Conservation (phyloP, 2,888 invertebrate genomes). For the Dioctria linearis region DNA sequence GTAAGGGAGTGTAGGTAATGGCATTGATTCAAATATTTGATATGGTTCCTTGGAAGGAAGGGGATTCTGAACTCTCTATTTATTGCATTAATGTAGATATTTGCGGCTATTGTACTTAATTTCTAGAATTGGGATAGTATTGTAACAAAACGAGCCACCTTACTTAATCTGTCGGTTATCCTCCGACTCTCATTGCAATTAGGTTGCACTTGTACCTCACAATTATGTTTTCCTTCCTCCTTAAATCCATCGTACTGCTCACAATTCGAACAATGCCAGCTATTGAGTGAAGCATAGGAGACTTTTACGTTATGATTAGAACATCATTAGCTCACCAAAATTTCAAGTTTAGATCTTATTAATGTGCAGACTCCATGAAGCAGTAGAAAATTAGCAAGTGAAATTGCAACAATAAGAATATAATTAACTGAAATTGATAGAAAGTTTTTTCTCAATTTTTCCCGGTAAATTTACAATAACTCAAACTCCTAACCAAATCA, state of each 20-base stretch:
- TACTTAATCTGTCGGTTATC: too few species aligned
- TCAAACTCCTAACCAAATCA: slow-evolving; percentile 2
- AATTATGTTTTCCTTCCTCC: slow-evolving; percentile 81
- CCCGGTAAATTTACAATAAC: too few species aligned
- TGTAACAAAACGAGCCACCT: too few species aligned
- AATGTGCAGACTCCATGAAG: neutral
- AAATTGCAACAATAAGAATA: neutral
- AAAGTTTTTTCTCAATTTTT: neutral
- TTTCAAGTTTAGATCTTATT: slow-evolving; percentile 74
- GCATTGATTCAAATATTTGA: too few species aligned
- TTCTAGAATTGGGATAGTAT: too few species aligned
- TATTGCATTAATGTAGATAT: too few species aligned
- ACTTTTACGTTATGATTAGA: slow-evolving; percentile 83
- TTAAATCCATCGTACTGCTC: slow-evolving; percentile 93
- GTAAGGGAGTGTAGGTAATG: too few species aligned
- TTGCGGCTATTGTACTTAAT: too few species aligned
- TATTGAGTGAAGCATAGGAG: slow-evolving; percentile 78
- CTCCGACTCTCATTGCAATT: too few species aligned
- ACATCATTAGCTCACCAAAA: slow-evolving; percentile 91
- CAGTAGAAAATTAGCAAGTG: neutral
- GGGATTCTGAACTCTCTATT: too few species aligned
- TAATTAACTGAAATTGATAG: neutral
- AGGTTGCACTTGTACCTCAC: slow-evolving; percentile 75
- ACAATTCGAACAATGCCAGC: slow-evolving; percentile 86
- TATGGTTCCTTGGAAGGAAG: too few species aligned